Base-by-base conservation (phyloP, 2,888 invertebrate species). In the Papilio protenor region DNA sequence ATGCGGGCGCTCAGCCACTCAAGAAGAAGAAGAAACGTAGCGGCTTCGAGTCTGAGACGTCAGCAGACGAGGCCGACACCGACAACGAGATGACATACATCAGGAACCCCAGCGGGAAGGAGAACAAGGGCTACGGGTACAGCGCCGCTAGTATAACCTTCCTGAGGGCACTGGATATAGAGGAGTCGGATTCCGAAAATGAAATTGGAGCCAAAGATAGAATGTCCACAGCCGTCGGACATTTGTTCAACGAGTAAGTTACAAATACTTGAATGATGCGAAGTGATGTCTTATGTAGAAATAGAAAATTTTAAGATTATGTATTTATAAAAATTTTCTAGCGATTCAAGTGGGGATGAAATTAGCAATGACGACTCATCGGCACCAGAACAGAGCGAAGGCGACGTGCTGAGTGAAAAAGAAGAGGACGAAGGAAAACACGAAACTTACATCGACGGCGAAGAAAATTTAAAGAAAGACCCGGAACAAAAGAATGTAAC, bases 181-280 rank as follows among this genome's bases (percentile, higher is more conserved):
- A 96, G 78, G 97, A 97, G 80, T 96, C 97, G 0, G 97, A 97
- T 86, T 97, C 97, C 0, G 97, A 97, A 82, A 96, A 96, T 83
- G 97, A 97, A 83, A 96, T 95, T 84, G 96, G 96, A 0, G 92
- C 96, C 2, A 96, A 96, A 91, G 97, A 97, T 83, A 97, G 97
- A 85, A 89, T 97, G 69, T 96, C 96, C 0, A 96, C 96, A 73
- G 97, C 97, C n/a, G 96, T 97, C 80, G 96, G 96, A 21, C 97
- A 97, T 91, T 90, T 98, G 79, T 97, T 98, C 90, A 97, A 97
- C 77, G 97, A 96, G 96, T 96, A 91, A 93, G 93, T 89, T 47
- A 27, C 21, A 23, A 40, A 8, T 57, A 69, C 23, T 70, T 66
- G 5, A 61, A 49, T 21, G 27, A 33, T 6, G 12, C 2, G 16